phyloP scores from a whole-genome alignment of 2,797 vertebrate genomes.

The Sternarchorhynchus goeldii region DNA sequence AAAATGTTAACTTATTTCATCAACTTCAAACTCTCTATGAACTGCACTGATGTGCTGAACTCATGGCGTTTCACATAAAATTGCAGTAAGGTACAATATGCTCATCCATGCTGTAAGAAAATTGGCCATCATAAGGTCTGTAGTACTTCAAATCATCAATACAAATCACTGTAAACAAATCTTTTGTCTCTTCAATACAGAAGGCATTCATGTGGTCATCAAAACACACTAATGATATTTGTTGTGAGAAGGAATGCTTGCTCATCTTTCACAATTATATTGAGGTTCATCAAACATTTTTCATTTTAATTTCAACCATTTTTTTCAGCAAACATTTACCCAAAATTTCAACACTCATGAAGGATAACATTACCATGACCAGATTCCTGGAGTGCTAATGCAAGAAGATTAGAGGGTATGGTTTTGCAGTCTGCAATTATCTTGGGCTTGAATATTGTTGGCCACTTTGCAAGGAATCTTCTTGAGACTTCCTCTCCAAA shows the following conservation, averaged over 20 bases:
- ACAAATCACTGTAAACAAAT: constrained; percentile 34
- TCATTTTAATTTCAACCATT: background rate
- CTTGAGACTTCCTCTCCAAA: constrained; percentile 46
- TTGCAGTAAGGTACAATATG: constrained; percentile 36
- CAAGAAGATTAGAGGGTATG: constrained; percentile 20
- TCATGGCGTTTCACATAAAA: constrained; percentile 13
- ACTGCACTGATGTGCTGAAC: background rate
- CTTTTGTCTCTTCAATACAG: constrained; percentile 32
- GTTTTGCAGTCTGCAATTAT: constrained; percentile 36
- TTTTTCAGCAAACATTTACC: background rate
- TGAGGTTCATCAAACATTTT: background rate
- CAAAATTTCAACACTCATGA: background rate
- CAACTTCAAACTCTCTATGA: background rate
- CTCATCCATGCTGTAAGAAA: constrained; percentile 37
- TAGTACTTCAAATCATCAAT: constrained; percentile 29
- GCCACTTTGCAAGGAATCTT: constrained; percentile 49
- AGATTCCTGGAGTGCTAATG: constrained; percentile 32
- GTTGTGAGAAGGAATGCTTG: constrained; percentile 1
- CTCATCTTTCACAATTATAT: constrained; percentile 20
- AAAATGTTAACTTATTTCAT: background rate
- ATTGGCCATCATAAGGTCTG: constrained; percentile 43
- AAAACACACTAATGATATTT: background rate
- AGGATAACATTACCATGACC: constrained; percentile 29
- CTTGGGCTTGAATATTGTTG: constrained; percentile 43
- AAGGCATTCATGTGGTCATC: constrained; percentile 42